Evolutionary conservation across 1,140 invertebrate species (phyloP).

Genomic region (Charaxes varanes): DNA sequence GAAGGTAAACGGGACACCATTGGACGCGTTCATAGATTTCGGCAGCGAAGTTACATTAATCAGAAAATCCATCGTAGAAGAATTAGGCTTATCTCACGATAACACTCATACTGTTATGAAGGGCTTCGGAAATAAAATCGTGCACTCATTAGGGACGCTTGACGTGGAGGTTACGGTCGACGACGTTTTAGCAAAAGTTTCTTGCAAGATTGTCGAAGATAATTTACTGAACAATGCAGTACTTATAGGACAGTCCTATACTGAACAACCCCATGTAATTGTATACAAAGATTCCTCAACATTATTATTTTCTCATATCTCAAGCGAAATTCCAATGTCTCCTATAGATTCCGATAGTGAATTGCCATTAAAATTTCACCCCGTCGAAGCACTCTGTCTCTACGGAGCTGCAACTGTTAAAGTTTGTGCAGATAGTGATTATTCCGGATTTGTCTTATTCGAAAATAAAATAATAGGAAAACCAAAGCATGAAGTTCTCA

Average conservation of each 20-base stretch:
- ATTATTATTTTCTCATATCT: too few relatives aligned
- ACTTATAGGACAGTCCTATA: constrained; percentile 20
- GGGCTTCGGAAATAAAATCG: constrained; percentile 13
- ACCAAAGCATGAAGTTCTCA: too few relatives aligned
- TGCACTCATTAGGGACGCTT: constrained; percentile 14
- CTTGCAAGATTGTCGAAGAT: constrained; percentile 18
- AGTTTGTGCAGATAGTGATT: too few relatives aligned
- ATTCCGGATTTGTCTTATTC: too few relatives aligned
- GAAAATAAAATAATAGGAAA: too few relatives aligned
- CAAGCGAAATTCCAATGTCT: constrained; percentile 1
- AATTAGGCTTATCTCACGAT: constrained; percentile 5
- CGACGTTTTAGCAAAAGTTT: constrained; percentile 11
- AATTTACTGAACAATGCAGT: constrained; percentile 12
- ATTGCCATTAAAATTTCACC: too few relatives aligned
- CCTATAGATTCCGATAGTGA: constrained; percentile 5
- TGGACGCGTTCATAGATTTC: constrained; percentile 11
- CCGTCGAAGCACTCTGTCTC: too few relatives aligned
- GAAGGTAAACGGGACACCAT: constrained; percentile 1
- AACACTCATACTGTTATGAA: constrained; percentile 5
- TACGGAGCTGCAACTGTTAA: too few relatives aligned
- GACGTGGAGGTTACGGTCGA: constrained; percentile 17
- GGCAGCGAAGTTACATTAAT: constrained; percentile 11
- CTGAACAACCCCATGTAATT: constrained; percentile 18
- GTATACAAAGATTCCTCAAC: constrained; percentile 13
- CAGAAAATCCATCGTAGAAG: constrained; percentile 3